Conservation (phyloP, 2,113 vertebrate species). For the Dicerorhinus sumatrensis region DNA sequence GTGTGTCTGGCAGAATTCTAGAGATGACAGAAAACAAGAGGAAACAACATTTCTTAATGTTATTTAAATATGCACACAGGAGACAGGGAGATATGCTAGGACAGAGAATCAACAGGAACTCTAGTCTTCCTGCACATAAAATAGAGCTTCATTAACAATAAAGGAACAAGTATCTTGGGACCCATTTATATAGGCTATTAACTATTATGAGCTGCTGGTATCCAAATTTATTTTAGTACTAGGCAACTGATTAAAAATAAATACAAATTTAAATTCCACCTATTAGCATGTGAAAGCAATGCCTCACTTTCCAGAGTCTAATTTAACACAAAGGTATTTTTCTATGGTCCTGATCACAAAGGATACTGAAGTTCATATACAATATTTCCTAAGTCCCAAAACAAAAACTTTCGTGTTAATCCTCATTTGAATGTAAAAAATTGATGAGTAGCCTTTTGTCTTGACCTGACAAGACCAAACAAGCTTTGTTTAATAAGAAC, state of each 20-base stretch:
- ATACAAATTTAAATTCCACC: constrained; percentile 70
- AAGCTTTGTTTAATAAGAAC: constrained; percentile 29
- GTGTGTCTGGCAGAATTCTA: constrained; percentile 83
- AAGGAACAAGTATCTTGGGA: constrained; percentile 77
- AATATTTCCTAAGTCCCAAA: constrained; percentile 52
- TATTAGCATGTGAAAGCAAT: constrained; percentile 75
- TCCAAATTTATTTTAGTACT: constrained; percentile 77
- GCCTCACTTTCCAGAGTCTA: constrained; percentile 38
- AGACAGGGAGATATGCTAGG: constrained; percentile 79
- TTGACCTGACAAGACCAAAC: constrained; percentile 53
- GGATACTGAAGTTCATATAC: constrained; percentile 8
- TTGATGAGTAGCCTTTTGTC: background rate
- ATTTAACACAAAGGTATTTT: constrained; percentile 72
- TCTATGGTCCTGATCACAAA: constrained; percentile 48
- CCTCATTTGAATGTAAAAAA: constrained; percentile 44
- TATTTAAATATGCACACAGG: constrained; percentile 80
- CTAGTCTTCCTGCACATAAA: constrained; percentile 73
- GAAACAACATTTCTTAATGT: constrained; percentile 82
- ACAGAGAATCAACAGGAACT: constrained; percentile 79
- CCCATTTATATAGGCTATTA: constrained; percentile 73
- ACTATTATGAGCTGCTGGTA: constrained; percentile 75
- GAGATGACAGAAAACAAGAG: constrained; percentile 82
- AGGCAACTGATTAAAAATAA: constrained; percentile 80
- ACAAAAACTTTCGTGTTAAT: constrained; percentile 33
- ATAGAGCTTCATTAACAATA: constrained; percentile 75